These are phyloP conservation scores for Scotopteryx bipunctaria DNA, from an alignment of 2,888 invertebrate genomes.

Conservation along the genomic window DNA sequence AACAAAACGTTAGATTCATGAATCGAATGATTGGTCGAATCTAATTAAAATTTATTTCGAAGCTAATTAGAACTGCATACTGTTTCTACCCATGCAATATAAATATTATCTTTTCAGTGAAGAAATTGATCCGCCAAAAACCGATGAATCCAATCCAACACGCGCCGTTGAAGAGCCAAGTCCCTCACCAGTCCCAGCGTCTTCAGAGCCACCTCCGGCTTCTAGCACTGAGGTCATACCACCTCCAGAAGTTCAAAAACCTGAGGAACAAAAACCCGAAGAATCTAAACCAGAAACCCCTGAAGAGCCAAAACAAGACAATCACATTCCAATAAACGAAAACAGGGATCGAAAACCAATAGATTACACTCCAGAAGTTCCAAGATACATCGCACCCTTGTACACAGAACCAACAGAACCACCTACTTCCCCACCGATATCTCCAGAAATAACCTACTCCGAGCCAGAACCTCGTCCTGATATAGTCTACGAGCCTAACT, in stretches of 20 bases:
- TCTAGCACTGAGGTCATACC: conserved; percentile 8
- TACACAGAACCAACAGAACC: conserved; percentile 13
- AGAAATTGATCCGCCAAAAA: conserved; percentile 40
- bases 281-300: conserved; percentile 27
- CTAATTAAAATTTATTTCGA: too few species aligned
- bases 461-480: conserved; percentile 38
- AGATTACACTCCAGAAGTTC: conserved; percentile 25
- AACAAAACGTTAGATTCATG: too few species aligned
- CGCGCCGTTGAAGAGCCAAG: background rate
- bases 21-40: too few species aligned
- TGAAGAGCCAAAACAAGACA: conserved; percentile 10
- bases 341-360: conserved; percentile 28
- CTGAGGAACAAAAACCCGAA: conserved; percentile 26
- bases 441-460: conserved; percentile 33
- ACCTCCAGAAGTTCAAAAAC: conserved; percentile 27
- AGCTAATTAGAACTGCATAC: background rate
- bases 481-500: conserved; percentile 30
- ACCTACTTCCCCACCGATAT: conserved; percentile 1
- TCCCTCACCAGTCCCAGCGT: background rate
- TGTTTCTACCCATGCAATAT: background rate
- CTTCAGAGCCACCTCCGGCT: background rate
- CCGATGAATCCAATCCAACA: conserved; percentile 3
- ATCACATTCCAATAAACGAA: conserved; percentile 7
- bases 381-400: conserved; percentile 22
- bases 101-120: conserved; percentile 48